Evolutionary conservation across 2,888 invertebrate genomes (phyloP), one percentile per base, ranked within the genome.

Genomic region (Lithophane leautieri): DNA sequence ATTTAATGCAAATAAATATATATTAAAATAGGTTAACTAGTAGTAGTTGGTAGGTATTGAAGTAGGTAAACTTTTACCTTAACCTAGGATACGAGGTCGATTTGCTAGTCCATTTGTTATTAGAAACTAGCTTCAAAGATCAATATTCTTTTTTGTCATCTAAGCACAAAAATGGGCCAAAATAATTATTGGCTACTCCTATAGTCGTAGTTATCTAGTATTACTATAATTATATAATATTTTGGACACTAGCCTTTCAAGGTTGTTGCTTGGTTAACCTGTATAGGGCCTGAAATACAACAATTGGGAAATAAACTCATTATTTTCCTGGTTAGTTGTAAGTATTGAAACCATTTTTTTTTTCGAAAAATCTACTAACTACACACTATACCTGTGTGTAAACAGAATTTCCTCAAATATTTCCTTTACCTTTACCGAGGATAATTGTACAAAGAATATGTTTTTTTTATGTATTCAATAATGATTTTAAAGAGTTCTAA

Each of bases 381-480:
- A 40, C 25, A 40, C 25, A 7, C 8, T 25, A 8, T 50, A 28
- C 28, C 19, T 22, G 52, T 22, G 16, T 50, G 52, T 34, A 25
- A 22, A 9, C 4, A 61, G n/a, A 61, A 42, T 52, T 61, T 52
- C 28, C 42, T 54, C 12, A 25, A 25, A 54, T 14, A 28, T 54
- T 42, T 28, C 8, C 25, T n/a, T 50, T 70, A 42, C 44, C 19
- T 42, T 52, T 34, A 56, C 54, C 19, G 14, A 44, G 19, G 6
- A 56, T 56, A 14, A 50, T 25, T 44, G 47, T 19, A 11, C 25
- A 52, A 67, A 67, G 34, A 6, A n/a, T n/a, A 34, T n/a, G 25
- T n/a, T n/a, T n/a, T 40, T 73, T 47, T 34, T 16, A 70, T 6
- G 40, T 40, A 40, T 25, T 42, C 12, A 70, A 70, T n/a, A 28